Evolutionary conservation across 35 echinoderm and acorn worm genomes (phyloP).

Genomic region (Heliocidaris tuberculata): DNA sequence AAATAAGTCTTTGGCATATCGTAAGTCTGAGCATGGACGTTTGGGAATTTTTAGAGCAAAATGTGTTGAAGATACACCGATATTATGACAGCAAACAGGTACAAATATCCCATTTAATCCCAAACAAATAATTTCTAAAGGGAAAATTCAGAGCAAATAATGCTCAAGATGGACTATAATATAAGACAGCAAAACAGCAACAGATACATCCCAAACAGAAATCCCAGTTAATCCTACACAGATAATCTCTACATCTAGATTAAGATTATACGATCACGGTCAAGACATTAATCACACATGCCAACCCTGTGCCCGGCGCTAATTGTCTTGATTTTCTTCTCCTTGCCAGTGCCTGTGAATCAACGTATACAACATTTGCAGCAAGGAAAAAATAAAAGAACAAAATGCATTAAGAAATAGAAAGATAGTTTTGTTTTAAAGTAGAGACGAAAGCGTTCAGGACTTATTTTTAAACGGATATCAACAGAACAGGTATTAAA

Average conservation of each 20-base stretch:
- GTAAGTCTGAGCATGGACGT: background rate
- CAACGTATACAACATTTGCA: constrained; percentile 44
- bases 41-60: background rate
- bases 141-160: background rate
- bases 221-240: constrained; percentile 3
- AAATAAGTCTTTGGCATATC: background rate
- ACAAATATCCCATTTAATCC: background rate
- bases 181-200: constrained; percentile 33
- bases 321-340: constrained; percentile 92
- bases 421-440: background rate
- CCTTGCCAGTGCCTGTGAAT: constrained; percentile 47
- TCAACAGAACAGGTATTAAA: constrained; percentile 10
- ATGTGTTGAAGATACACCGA: background rate
- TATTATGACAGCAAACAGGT: background rate
- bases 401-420: constrained; percentile 39
- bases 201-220: background rate
- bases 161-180: background rate
- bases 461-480: background rate
- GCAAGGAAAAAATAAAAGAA: constrained; percentile 41
- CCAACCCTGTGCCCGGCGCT: constrained; percentile 98
- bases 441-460: background rate
- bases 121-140: background rate
- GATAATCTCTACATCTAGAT: constrained; percentile 14
- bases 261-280: background rate
- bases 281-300: constrained; percentile 69